These are phyloP conservation scores for Drosophila flavopinicola DNA, from an alignment of 2,888 invertebrate genomes.

Conservation along the genomic window DNA sequence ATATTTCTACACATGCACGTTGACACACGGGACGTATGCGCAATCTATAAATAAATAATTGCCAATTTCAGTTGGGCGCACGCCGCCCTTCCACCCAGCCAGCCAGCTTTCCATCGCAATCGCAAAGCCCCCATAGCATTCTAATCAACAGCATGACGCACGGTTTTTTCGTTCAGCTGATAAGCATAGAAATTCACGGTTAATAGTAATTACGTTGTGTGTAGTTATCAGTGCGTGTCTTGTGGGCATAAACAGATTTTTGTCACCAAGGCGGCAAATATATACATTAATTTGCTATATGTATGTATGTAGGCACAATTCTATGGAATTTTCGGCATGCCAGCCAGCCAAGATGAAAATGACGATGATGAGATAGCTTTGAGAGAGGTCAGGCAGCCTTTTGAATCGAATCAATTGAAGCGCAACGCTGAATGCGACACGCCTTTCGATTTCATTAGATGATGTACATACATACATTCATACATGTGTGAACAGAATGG, in stretches of 20 bases:
- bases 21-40: constrained; percentile 53
- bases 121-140: constrained; percentile 10
- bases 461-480: background rate
- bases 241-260: constrained; percentile 33
- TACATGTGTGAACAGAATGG: background rate
- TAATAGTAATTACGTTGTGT: constrained; percentile 61
- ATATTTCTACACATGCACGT: constrained; percentile 44
- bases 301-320: background rate
- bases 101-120: background rate
- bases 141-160: constrained; percentile 55
- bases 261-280: constrained; percentile 59
- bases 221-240: constrained; percentile 56
- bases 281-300: background rate
- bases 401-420: constrained; percentile 62
- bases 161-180: constrained; percentile 36
- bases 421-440: constrained; percentile 6
- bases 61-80: constrained; percentile 42
- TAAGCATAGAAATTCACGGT: constrained; percentile 56
- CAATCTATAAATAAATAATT: constrained; percentile 67
- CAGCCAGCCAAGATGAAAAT: constrained; percentile 9
- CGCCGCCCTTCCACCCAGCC: constrained; percentile 6
- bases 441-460: constrained; percentile 65
- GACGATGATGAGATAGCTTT: constrained; percentile 33
- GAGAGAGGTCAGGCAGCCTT: constrained; percentile 48
- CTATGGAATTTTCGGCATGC: constrained; percentile 16